A percentile compares a stretch with the other conserved stretches of the same genome.
Conservation (phyloP, 1,140 invertebrate genomes). For the Hycleus cichorii region DNA sequence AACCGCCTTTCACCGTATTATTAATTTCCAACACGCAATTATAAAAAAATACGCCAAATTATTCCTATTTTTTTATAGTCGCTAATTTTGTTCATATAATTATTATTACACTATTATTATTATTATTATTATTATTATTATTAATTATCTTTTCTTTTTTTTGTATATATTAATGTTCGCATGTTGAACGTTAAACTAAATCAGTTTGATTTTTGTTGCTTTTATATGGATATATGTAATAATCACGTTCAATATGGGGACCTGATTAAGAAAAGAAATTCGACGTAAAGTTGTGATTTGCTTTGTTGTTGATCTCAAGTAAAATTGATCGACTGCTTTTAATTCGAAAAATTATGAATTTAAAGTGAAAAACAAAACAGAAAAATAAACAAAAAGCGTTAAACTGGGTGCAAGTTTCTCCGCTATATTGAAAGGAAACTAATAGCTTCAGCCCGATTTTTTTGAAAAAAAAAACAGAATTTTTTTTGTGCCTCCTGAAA, state of each 20-base stretch:
- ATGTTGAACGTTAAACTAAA: constrained; percentile 12
- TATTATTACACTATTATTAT: constrained; percentile 9
- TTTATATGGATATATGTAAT: constrained; percentile 12
- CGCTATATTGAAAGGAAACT: constrained; percentile 4
- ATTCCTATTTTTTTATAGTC: constrained; percentile 16
- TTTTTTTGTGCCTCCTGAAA: constrained; percentile 23
- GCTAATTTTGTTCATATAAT: constrained; percentile 11
- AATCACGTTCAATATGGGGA: constrained; percentile 13
- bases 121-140: neutral
- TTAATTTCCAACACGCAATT: constrained; percentile 7
- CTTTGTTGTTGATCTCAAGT: constrained; percentile 37
- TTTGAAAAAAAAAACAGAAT: constrained; percentile 2
- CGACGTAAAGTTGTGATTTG: constrained; percentile 30
- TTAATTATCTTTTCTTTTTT: constrained; percentile 7
- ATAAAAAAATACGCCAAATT: constrained; percentile 7
- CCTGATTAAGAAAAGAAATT: constrained; percentile 2
- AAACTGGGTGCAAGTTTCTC: neutral
- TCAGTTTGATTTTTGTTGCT: constrained; percentile 6
- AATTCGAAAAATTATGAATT: neutral
- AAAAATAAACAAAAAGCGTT: neutral
- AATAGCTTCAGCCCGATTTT: neutral
- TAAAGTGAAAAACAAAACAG: neutral
- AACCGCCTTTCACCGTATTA: constrained; percentile 10
- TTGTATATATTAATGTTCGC: constrained; percentile 15
- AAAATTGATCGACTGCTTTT: constrained; percentile 33